A percentile compares a stretch with the other conserved stretches of the same genome.
phyloP scores from a whole-genome alignment of 2,113 vertebrate species.

The Galbula dea region DNA sequence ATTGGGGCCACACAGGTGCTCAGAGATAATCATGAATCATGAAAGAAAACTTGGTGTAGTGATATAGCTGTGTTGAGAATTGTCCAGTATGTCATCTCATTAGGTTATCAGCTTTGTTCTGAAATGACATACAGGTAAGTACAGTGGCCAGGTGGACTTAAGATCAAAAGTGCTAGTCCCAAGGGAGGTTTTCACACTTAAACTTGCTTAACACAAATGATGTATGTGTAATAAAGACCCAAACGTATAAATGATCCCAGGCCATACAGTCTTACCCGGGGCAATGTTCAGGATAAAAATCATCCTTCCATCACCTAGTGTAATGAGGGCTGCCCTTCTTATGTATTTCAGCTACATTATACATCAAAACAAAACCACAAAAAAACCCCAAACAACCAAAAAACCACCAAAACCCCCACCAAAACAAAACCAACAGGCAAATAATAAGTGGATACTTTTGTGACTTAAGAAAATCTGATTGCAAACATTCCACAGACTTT shows the following conservation, averaged over 20 bases:
- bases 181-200: background rate
- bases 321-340: background rate
- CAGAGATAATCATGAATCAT: background rate
- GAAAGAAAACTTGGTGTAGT: background rate
- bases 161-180: background rate
- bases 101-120: background rate
- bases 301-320: background rate
- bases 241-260: background rate
- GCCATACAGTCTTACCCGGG: background rate
- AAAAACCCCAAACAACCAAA: no score
- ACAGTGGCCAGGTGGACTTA: background rate
- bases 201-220: background rate
- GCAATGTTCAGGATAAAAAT: background rate
- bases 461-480: background rate
- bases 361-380: rapidly evolving
- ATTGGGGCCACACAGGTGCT: background rate
- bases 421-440: background rate
- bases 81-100: background rate
- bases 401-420: no score
- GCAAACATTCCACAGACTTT: background rate
- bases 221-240: background rate
- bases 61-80: background rate
- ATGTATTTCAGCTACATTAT: background rate
- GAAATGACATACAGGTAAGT: background rate
- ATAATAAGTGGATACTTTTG: background rate